These are phyloP conservation scores for Cheirogaleus medius DNA, from an alignment of 2,113 vertebrate species.

Conservation along the genomic window DNA sequence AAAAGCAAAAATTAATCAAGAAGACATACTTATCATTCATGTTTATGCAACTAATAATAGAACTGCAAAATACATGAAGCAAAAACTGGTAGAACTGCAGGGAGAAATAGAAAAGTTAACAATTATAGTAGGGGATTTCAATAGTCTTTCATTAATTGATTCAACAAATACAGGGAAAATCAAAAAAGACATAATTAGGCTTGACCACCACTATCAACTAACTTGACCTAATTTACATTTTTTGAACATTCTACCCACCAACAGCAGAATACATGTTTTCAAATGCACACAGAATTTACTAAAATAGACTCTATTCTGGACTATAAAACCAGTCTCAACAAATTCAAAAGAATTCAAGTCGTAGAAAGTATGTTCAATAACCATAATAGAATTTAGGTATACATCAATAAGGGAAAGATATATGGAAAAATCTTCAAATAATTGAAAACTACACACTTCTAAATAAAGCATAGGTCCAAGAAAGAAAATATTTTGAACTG, in stretches of 20 bases:
- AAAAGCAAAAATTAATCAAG: not conserved
- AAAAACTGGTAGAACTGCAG: not conserved
- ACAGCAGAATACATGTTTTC: not conserved
- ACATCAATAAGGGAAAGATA: not conserved
- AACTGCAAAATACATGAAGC: not conserved
- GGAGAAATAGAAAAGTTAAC: not conserved
- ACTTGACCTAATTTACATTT: not conserved
- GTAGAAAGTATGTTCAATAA: not conserved
- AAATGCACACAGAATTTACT: not conserved
- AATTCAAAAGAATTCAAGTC: not conserved
- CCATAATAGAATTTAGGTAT: not conserved
- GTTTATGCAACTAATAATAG: not conserved
- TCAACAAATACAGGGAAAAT: not conserved
- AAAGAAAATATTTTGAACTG: not conserved
- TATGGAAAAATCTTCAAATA: not conserved
- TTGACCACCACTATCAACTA: not conserved
- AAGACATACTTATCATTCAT: not conserved
- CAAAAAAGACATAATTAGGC: not conserved
- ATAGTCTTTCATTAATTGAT: not conserved
- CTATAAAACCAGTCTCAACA: not conserved
- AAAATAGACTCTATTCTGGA: not conserved
- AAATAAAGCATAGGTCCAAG: not conserved
- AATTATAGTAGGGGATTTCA: not conserved
- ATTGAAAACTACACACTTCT: not conserved
- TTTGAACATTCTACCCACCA: not conserved